Evolutionary conservation across 2,113 vertebrate species (phyloP), one percentile per base, ranked within the genome.

Genomic region (Clarias magur): DNA sequence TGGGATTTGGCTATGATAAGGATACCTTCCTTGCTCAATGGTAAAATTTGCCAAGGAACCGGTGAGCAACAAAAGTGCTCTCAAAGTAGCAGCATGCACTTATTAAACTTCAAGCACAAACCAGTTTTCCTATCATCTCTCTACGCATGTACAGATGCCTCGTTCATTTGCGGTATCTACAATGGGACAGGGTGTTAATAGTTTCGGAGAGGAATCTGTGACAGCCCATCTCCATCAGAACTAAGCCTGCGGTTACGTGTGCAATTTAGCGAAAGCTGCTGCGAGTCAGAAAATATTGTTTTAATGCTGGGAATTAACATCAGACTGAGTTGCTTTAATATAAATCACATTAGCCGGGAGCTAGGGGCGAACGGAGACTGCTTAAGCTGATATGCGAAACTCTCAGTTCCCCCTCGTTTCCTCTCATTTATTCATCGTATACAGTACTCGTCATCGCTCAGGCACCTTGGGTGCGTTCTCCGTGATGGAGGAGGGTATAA

Each of bases 341-440:
- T 67, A 89, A 90, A 89, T 90, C 88, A 78, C 86, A 84, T 91
- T 85, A 91, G 38, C 80, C 76, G 30, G 88, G 72, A 67, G 83
- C 59, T 83, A 73, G 23, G 70, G 62, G 85, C 87, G 85, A 85
- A 87, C 83, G 59, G 84, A 76, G n/a, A 38, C 42, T 48, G 85
- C 67, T 78, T 85, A 86, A 79, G 73, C 78, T 72, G 68, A 85
- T 88, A 85, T 88, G 82, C 80, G 86, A 84, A 57, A 38, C 75
- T 68, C 70, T 60, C 42, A 79, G 85, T 83, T 21, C 21, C 17
- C 65, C 27, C 59, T n/a, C 70, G 17, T 80, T 21, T 27, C 2
- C 78, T 34, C 48, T 19, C 30, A 21, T 19, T 86, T 23, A 72
- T 27, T 89, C 79, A 83, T n/a, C 13, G 70, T 73, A 34, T 63